Evolutionary conservation across 2,888 invertebrate species (phyloP).

Genomic region (Morpho achilles): DNA sequence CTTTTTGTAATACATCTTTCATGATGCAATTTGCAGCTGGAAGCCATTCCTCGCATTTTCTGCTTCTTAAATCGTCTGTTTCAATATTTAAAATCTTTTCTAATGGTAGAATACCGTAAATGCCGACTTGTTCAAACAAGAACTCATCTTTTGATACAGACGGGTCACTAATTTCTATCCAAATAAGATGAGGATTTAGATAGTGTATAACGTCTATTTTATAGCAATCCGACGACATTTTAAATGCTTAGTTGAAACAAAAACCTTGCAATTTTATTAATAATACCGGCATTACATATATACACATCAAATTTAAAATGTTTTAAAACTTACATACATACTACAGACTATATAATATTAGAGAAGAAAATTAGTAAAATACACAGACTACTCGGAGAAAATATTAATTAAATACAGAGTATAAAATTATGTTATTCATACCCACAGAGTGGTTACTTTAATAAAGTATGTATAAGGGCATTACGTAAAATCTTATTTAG

Average conservation of each 20-base stretch:
- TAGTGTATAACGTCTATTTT: conserved; percentile 49
- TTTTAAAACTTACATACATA: no score
- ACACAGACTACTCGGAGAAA: no score
- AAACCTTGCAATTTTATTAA: no score
- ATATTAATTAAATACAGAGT: no score
- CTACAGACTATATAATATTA: no score
- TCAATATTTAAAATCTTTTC: conserved; percentile 36
- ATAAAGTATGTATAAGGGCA: no score
- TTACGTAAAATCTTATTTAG: no score
- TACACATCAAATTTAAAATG: no score
- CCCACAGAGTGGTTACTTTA: no score
- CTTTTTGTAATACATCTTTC: conserved; percentile 36
- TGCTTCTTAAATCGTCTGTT: conserved; percentile 30
- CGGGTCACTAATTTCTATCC: conserved; percentile 42
- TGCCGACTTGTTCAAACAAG: conserved; percentile 55
- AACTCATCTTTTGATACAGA: conserved; percentile 28
- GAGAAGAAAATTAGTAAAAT: no score
- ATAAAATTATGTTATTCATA: no score
- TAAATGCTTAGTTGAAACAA: not conserved
- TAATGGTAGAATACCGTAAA: conserved; percentile 53
- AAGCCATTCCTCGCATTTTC: conserved; percentile 43
- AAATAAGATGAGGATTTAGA: conserved; percentile 58
- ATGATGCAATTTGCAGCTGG: conserved; percentile 42
- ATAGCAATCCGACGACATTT: conserved; percentile 41
- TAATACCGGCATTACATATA: no score